Evolutionary conservation across 2,113 vertebrate genomes (phyloP).

Genomic region (Prunella himalayana): DNA sequence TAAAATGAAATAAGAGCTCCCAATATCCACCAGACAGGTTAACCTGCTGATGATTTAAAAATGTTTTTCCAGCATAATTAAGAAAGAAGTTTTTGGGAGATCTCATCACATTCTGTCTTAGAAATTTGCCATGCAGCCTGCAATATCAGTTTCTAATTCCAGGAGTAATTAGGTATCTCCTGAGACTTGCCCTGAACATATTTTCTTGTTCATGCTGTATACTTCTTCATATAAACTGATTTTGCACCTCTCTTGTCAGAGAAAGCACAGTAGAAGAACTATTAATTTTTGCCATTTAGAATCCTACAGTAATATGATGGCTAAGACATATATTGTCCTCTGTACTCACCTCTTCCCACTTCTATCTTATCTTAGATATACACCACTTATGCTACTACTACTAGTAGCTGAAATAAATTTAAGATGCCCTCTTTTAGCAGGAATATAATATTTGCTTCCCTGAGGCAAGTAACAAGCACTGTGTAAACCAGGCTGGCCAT

Average conservation of each 20-base stretch:
- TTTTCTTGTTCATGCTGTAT: not conserved
- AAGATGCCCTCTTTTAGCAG: not conserved
- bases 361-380: not conserved
- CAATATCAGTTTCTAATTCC: not conserved
- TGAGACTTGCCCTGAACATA: not conserved
- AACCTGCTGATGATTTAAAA: not conserved
- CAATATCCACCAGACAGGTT: not conserved
- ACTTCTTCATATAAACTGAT: not conserved
- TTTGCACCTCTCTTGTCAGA: not conserved
- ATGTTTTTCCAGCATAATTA: not conserved
- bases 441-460: not conserved
- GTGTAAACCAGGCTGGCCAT: not conserved
- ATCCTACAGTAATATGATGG: not conserved
- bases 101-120: not conserved
- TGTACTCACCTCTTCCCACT: not conserved
- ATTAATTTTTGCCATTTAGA: not conserved
- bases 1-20: not conserved
- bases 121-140: not conserved
- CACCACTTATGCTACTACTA: not conserved
- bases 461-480: not conserved
- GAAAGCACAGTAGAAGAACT: not conserved
- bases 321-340: not conserved
- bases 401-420: not conserved
- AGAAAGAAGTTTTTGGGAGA: not conserved
- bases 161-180: not conserved